phyloP scores from a whole-genome alignment of 1,140 invertebrate species.

The Euura lappo region DNA sequence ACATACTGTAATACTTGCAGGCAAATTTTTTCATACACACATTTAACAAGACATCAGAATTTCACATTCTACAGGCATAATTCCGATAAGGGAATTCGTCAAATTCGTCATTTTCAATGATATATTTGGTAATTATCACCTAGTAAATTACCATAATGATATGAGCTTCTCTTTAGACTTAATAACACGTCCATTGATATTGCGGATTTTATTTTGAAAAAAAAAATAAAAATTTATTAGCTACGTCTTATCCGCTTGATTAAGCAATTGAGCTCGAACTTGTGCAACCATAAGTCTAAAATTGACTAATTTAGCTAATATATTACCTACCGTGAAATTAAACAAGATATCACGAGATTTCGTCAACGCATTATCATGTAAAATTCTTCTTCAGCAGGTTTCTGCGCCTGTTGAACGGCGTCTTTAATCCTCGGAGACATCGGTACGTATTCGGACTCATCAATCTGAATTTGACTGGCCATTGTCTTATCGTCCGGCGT shows the following conservation, averaged over 20 bases:
- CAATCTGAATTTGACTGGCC: slow-evolving; percentile 21
- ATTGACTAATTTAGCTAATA: neutral
- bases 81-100: too few species aligned
- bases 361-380: slow-evolving; percentile 55
- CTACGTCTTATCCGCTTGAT: too few species aligned
- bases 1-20: too few species aligned
- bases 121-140: neutral
- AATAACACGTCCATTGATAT: neutral
- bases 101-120: neutral
- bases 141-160: neutral
- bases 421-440: slow-evolving; percentile 53
- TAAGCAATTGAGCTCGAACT: neutral
- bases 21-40: too few species aligned
- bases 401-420: slow-evolving; percentile 33
- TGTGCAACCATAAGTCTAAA: neutral
- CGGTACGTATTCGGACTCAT: slow-evolving; percentile 52
- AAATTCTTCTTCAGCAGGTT: slow-evolving; percentile 42
- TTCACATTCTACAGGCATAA: neutral
- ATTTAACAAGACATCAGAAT: neutral
- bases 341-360: slow-evolving; percentile 6
- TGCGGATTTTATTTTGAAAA: too few species aligned
- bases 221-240: too few species aligned
- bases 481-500: slow-evolving; percentile 36
- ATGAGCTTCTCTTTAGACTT: neutral
- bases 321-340: slow-evolving; percentile 7